These are phyloP conservation scores for Ypsolopha scabrella DNA, from an alignment of 2,888 invertebrate species.

Conservation along the genomic window DNA sequence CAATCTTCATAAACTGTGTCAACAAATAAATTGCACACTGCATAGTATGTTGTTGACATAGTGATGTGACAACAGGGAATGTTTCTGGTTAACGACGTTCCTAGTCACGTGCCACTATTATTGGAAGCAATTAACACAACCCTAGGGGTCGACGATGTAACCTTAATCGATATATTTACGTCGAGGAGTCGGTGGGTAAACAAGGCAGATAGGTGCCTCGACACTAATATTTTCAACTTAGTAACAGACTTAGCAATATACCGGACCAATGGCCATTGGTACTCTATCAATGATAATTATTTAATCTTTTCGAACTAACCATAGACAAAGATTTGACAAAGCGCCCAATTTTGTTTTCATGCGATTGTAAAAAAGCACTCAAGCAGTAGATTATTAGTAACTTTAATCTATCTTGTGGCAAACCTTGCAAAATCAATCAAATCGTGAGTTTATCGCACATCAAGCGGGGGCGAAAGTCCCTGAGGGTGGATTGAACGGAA, in stretches of 20 bases:
- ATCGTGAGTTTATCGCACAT: conserved; percentile 6
- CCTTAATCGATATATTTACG: conserved; percentile 1
- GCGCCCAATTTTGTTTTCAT: no score
- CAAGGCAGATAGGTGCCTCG: no score
- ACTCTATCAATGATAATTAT: no score
- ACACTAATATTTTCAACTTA: no score
- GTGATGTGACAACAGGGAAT: background rate
- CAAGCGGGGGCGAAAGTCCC: background rate
- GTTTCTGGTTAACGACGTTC: no score
- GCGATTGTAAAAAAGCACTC: no score
- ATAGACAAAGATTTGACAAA: no score
- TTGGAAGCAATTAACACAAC: conserved; percentile 1
- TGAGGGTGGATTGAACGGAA: background rate
- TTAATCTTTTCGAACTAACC: no score
- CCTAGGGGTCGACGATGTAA: background rate
- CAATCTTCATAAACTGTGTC: no score
- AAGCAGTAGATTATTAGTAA: no score
- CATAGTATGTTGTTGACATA: background rate
- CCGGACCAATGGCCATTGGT: no score
- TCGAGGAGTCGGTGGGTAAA: background rate
- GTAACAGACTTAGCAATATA: no score
- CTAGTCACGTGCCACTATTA: background rate
- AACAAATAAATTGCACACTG: background rate
- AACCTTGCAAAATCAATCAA: conserved; percentile 9
- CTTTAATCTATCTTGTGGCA: background rate